Conservation (phyloP, 2,797 vertebrate genomes). For the Synanceia verrucosa region DNA sequence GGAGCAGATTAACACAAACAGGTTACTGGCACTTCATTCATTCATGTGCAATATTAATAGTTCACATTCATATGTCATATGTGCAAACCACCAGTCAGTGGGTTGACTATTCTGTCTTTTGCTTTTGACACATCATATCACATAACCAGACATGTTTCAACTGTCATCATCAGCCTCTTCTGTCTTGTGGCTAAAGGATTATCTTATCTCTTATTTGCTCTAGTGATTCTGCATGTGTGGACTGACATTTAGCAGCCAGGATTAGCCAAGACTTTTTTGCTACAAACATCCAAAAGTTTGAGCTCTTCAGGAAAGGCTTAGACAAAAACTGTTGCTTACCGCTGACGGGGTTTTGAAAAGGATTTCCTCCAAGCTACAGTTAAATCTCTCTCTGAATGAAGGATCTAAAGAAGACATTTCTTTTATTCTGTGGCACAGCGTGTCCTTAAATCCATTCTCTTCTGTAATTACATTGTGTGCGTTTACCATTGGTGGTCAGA, state of each 20-base stretch:
- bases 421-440: background rate
- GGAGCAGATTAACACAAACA: too few species aligned
- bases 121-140: too few species aligned
- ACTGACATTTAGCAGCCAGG: background rate
- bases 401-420: constrained; percentile 82
- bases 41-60: too few species aligned
- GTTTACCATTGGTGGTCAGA: constrained; percentile 91
- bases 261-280: background rate
- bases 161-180: too few species aligned
- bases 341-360: constrained; percentile 84
- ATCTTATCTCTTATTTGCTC: background rate
- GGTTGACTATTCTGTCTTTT: too few species aligned
- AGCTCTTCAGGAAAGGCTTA: background rate
- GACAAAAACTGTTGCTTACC: constrained; percentile 78
- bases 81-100: too few species aligned
- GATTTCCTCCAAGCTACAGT: constrained; percentile 87
- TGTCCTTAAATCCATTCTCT: background rate
- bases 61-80: too few species aligned
- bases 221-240: background rate
- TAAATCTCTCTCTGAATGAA: constrained; percentile 88
- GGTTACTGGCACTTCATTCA: too few species aligned
- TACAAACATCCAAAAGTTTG: background rate
- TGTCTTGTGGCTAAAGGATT: too few species aligned
- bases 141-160: too few species aligned
- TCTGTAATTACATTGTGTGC: background rate